A percentile compares a stretch with the other conserved stretches of the same genome.
Conservation (phyloP, 1,140 invertebrate species). For the Drosophila tsacasi region DNA sequence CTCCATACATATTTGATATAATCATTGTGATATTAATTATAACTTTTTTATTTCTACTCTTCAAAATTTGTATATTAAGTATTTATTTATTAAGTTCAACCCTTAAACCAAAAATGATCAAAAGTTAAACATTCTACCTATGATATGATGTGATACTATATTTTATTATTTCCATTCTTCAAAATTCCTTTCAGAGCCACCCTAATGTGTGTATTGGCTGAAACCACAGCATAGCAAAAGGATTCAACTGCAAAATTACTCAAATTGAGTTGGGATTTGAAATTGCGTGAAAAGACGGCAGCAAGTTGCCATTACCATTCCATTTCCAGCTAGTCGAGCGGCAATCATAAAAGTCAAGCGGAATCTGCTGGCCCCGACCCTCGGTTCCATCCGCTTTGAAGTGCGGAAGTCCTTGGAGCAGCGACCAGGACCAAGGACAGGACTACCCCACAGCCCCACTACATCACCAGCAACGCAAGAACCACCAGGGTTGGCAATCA, state of each 20-base stretch:
- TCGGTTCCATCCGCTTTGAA: slow-evolving; percentile 42
- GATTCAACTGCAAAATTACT: slow-evolving; percentile 80
- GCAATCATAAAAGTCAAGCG: slow-evolving; percentile 82
- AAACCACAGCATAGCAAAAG: slow-evolving; percentile 68
- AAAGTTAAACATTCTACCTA: too few species aligned
- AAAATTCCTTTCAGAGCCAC: neutral
- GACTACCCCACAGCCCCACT: slow-evolving; percentile 22
- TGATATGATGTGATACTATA: too few species aligned
- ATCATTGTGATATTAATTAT: neutral
- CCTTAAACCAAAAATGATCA: too few species aligned
- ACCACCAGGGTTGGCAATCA: slow-evolving; percentile 49
- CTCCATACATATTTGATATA: neutral
- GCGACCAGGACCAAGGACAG: slow-evolving; percentile 19
- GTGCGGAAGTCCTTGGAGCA: slow-evolving; percentile 62
- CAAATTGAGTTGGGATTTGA: slow-evolving; percentile 83
- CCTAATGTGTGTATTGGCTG: neutral
- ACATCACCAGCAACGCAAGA: slow-evolving; percentile 9
- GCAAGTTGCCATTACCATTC: slow-evolving; percentile 59
- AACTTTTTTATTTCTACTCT: neutral
- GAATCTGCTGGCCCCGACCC: slow-evolving; percentile 35
- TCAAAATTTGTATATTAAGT: too few species aligned
- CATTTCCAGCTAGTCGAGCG: slow-evolving; percentile 51
- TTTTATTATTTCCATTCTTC: neutral
- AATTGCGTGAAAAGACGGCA: slow-evolving; percentile 78
- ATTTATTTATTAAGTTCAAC: too few species aligned